Base-by-base conservation (phyloP, 2,113 vertebrate genomes). In the Corythornis vintsioides region DNA sequence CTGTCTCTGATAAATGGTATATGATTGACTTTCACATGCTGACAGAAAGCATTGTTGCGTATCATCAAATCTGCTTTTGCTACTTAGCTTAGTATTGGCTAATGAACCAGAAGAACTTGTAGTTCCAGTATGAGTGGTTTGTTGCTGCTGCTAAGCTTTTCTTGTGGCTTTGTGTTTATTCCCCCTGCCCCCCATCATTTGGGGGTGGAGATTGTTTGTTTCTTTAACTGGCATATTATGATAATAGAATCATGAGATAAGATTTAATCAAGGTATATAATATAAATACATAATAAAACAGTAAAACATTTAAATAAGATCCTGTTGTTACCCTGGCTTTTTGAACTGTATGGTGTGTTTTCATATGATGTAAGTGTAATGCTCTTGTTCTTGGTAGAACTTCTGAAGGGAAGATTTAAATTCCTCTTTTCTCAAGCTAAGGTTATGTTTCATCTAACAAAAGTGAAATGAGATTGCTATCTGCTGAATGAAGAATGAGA, bases 221-320 rank as follows among this genome's bases (percentile, higher is more conserved):
- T 95, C 78, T 91, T 89, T 94, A 93, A 93, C 94, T 92, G 81
- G 56, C 64, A 31, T 94, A 86, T 94, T 96, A 94, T 95, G 88
- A 63, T 94, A 95, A 92, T 92, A 84, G 87, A 87, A 90, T 82
- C 33, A 57, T 84, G 83, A 88, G 93, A 96, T 96, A 95, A 96
- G 93, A 96, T 96, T 90, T 92, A 94, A 96, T 96, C 94, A 87
- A 87, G 47, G 56, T 92, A 82, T 60, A 45, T 88, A 86, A 59
- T 69, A 69, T 84, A 93, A 94, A 94, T 93, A 82, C 81, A 93
- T 83, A 94, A 93, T 93, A 94, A 85, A 96, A 50, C 59, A 73
- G 67, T 91, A 73, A 90, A 85, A 66, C 64, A 64, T 83, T 26
- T 92, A 96, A 93, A 94, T 96, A 79, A 79, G 67, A 70, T 53